Evolutionary conservation across 2,888 invertebrate species (phyloP).

Genomic region (Rhaphigaster nebulosa): DNA sequence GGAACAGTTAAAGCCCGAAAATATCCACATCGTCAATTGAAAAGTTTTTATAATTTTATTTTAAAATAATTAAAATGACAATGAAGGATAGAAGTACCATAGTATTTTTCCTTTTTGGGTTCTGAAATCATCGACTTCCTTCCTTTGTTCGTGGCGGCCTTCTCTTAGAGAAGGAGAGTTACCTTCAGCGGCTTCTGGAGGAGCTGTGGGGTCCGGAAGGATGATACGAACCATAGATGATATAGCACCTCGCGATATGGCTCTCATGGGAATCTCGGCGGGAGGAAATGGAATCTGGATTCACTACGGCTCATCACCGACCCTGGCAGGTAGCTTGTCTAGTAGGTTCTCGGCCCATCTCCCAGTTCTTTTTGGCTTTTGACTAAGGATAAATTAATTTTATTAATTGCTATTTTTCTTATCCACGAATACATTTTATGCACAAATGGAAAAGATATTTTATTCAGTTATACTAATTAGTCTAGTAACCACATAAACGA

Average conservation of each 20-base stretch:
- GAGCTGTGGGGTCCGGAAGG: background rate
- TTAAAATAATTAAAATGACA: too few species aligned
- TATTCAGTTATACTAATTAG: too few species aligned
- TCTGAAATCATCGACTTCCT: too few species aligned
- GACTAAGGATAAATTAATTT: background rate
- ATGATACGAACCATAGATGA: conserved; percentile 24
- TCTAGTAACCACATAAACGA: too few species aligned
- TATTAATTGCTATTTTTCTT: background rate
- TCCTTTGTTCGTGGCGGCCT: background rate
- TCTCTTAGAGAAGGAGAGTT: too few species aligned
- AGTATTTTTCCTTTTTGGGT: too few species aligned
- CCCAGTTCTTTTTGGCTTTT: background rate
- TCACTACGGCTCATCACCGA: conserved; percentile 19
- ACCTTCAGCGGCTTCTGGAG: background rate
- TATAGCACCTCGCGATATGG: conserved; percentile 10
- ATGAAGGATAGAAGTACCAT: too few species aligned
- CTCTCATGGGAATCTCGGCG: conserved; percentile 21
- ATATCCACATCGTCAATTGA: too few species aligned
- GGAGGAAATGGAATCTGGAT: conserved; percentile 38
- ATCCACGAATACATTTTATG: too few species aligned
- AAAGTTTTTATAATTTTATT: too few species aligned
- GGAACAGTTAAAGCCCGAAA: too few species aligned
- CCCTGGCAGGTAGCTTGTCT: background rate
- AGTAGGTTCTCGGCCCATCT: background rate
- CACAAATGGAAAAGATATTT: too few species aligned